These are phyloP conservation scores for Halichondria panicea DNA, from an alignment of 37 sponge, comb jelly and placozoan genomes.

Conservation along the genomic window DNA sequence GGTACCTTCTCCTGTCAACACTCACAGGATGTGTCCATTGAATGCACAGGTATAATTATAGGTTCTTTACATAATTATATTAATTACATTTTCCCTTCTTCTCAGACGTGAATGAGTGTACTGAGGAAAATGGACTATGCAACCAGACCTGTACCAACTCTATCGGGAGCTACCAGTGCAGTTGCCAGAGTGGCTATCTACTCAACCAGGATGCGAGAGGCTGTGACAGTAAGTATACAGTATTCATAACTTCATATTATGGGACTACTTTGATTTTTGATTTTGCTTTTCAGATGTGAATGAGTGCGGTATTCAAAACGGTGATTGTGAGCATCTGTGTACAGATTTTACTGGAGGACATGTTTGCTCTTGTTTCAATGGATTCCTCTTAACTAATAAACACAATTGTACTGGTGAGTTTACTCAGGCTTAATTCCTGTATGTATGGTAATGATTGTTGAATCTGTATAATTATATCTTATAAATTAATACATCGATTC, in stretches of 20 bases:
- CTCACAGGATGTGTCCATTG: not conserved
- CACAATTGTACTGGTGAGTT: not conserved
- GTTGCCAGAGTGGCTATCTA: too few species aligned
- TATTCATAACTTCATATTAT: not conserved
- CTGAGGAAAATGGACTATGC: too few species aligned
- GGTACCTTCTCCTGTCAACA: not conserved
- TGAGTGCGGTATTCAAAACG: constrained; percentile 27
- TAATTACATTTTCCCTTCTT: too few species aligned
- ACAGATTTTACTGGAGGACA: constrained; percentile 30
- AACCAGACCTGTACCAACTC: too few species aligned
- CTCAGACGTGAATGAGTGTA: too few species aligned
- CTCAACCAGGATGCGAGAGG: too few species aligned
- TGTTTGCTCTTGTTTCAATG: constrained; percentile 16
- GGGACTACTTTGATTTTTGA: not conserved
- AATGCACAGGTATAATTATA: not conserved
- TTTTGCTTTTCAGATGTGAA: constrained; percentile 19
- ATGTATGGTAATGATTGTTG: not conserved
- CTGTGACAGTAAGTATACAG: too few species aligned
- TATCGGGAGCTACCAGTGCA: too few species aligned
- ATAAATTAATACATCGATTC: not conserved
- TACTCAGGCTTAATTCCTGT: not conserved
- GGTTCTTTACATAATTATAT: too few species aligned
- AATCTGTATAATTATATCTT: not conserved
- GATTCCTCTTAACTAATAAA: constrained; percentile 7
- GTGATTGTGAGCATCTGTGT: constrained; percentile 39